phyloP scores from a whole-genome alignment of 1,140 invertebrate genomes.

The Neodiprion fabricii region DNA sequence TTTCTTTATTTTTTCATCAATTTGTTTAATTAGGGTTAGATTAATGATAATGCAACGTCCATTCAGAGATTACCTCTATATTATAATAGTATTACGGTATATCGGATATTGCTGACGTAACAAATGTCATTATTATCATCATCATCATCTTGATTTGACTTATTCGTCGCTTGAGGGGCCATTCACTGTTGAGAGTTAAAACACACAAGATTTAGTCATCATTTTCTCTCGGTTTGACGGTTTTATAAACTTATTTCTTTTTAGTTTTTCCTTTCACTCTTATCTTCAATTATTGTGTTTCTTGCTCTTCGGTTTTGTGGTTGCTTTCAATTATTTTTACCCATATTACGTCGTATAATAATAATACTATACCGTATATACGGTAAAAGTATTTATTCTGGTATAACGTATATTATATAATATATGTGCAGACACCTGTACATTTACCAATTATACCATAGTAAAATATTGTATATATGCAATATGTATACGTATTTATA shows the following conservation, averaged over 20 bases:
- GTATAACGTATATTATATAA: neutral
- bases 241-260: conserved; percentile 14
- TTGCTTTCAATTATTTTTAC: neutral
- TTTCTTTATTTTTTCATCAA: neutral
- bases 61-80: neutral
- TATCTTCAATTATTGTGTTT: neutral
- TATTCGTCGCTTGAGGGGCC: neutral
- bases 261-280: neutral
- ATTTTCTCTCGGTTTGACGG: neutral
- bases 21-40: neutral
- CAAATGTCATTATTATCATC: neutral
- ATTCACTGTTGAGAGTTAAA: conserved; percentile 25
- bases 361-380: neutral
- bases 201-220: neutral
- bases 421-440: conserved; percentile 3
- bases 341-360: neutral
- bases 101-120: neutral
- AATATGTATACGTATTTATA: neutral
- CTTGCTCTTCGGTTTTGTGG: neutral
- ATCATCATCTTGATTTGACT: neutral
- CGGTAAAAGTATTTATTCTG: too few species aligned
- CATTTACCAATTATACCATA: neutral
- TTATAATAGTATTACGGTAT: too few species aligned
- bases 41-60: conserved; percentile 1
- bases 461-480: neutral